phyloP scores from a whole-genome alignment of 2,797 vertebrate species.

The Enteromius unitaeniatus region DNA sequence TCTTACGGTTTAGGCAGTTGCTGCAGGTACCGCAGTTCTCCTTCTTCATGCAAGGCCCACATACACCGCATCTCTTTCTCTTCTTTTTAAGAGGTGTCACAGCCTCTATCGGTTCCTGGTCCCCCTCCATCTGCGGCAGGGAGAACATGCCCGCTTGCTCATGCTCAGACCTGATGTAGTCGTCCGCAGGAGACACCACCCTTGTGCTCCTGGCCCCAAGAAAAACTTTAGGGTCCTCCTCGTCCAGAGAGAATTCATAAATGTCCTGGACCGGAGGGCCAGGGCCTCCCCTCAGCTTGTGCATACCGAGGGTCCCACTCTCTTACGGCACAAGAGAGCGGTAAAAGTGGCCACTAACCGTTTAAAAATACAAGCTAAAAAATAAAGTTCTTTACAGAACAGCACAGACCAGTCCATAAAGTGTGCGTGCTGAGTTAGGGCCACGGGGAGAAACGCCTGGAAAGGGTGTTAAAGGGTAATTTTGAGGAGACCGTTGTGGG shows the following conservation, averaged over 20 bases:
- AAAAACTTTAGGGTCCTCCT: conserved; percentile 67
- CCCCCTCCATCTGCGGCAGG: conserved; percentile 53
- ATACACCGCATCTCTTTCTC: conserved; percentile 85
- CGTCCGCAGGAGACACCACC: conserved; percentile 73
- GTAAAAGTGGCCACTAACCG: background rate
- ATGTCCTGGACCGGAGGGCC: conserved; percentile 64
- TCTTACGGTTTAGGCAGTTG: conserved; percentile 87
- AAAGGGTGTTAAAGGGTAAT: background rate
- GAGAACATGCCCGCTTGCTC: conserved; percentile 77
- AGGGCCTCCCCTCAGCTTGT: conserved; percentile 58
- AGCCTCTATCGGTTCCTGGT: conserved; percentile 7
- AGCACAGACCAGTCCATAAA: conserved; percentile 48
- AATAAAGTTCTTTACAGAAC: conserved; percentile 25
- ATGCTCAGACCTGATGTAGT: conserved; percentile 77
- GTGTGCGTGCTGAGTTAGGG: conserved; percentile 12
- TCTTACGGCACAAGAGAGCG: conserved; percentile 36
- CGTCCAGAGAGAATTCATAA: conserved; percentile 67
- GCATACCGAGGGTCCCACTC: conserved; percentile 66
- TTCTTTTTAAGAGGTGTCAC: conserved; percentile 75
- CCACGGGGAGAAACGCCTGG: background rate
- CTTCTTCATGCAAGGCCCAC: conserved; percentile 82
- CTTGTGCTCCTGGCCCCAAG: conserved; percentile 59
- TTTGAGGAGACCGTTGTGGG: background rate
- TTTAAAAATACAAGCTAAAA: conserved; percentile 1
- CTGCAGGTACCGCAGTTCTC: conserved; percentile 85